Evolutionary conservation across 2,113 vertebrate species (phyloP), one percentile per base, ranked within the genome.

Genomic region (Eonycteris spelaea): DNA sequence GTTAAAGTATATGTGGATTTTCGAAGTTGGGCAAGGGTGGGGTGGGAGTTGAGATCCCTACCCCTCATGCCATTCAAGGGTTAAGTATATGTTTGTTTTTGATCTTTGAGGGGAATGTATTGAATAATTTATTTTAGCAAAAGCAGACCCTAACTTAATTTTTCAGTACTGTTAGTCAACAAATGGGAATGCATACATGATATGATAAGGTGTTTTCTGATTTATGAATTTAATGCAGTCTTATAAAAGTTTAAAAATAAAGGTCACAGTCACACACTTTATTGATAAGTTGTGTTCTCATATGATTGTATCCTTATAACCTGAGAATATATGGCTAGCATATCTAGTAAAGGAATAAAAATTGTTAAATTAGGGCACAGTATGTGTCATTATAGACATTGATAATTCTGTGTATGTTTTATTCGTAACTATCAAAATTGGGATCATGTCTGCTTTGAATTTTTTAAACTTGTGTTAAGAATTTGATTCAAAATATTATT

Each of bases 61-160:
- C 26, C n/a, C 13, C 14, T 22, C 16, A 33, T 12, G 75, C 35
- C n/a, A 11, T 53, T 48, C 3, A 53, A 53, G 48, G 11, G 19
- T 77, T 53, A 35, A 35, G 51, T 35, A 12, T 78, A 12, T 9
- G 48, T 63, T 68, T 65, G 21, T 30, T 93, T 80, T 93, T 93
- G 33, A 71, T 80, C 38, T 94, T 96, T 65, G 57, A 89, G 45
- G 48, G 2, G 40, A 67, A 35, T 70, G 8, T 92, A 13, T 95
- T 78, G 79, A 89, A 84, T 90, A 94, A 77, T 10, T 77, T 95
- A 21, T 65, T 94, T 84, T 51, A 79, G 71, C 40, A 71, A 38
- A 87, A 90, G 75, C 87, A 78, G n/a, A 55, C 12, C 24, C n/a
- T 35, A 48, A 51, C 12, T 86, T 78, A 40, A 18, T 83, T 57